Base-by-base conservation (phyloP, 1,140 invertebrate species). In the Whitmania pigra region DNA sequence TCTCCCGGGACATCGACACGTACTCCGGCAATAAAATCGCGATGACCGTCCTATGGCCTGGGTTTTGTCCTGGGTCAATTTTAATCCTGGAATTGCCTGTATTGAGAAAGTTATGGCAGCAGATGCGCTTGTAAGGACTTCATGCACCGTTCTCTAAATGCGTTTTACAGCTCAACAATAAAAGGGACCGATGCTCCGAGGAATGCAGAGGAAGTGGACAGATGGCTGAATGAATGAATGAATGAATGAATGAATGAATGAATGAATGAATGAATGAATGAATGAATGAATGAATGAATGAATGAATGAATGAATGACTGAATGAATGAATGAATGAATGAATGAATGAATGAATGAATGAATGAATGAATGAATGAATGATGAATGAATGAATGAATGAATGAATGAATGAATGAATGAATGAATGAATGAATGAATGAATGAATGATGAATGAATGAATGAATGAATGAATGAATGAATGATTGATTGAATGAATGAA, bases 251-350 rank as follows among this genome's bases (percentile, higher is more conserved):
- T 31, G 57, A 63, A 13, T 17, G 57, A 63, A 63, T 31, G 57
- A 63, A 31, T 63, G 57, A 63, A 63, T 25, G 29, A 63, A 63
- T 5, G 57, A 63, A 63, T n/a, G 57, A 15, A 20, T 63, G 57
- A 31, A 2, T 57, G 55, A 57, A 57, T n/a, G 22, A 63, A 31
- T 63, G 2, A 17, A 31, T 63, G 29, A 63, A 31, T 0, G 22
- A 6, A 18, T 1, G 57, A 63, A 6, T 15, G 22, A 15, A 25
- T 1, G 22, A n/a, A 20, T 63, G 57, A 63, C 3, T 13, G 57
- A 63, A 31, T 63, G 13, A 15, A 18, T 63, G 57, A 63, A 15
- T 15, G 22, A 15, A 25, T 1, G 6, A n/a, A 20, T 63, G 57
- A 63, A 7, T 13, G 57, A 63, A 31, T 63, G 13, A n/a, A 20